Evolutionary conservation across 2,113 vertebrate genomes (phyloP), one percentile per base, ranked within the genome.

Genomic region (Eublepharis macularius): DNA sequence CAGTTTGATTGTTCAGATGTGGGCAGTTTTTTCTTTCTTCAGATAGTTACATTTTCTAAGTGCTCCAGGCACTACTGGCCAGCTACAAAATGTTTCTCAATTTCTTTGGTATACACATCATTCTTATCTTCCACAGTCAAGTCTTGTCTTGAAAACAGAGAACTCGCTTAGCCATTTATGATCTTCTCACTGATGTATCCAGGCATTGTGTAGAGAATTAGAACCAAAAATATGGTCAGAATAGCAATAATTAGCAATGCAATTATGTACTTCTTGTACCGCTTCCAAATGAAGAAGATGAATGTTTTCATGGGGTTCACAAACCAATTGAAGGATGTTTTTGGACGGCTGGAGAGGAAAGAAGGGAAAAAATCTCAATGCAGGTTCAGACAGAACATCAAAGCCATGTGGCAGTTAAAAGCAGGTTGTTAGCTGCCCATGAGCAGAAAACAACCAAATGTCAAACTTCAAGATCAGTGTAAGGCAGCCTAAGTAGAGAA

Each of bases 221-320:
- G 97, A 87, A 93, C 94, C 19, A 99, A 96, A 94, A 99, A 99
- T 75, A 99, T 1, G 0, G 95, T 86, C 91, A 98, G 74, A 87
- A 98, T 49, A 6, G 87, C 92, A 7, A 97, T 93, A 85, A 99
- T 36, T 43, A 97, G 36, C 74, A 98, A 80, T 57, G 97, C 89
- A 84, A 98, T 96, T 84, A 99, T 97, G 88, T 97, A 97, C 92
- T 94, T 97, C 96, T 98, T 98, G 92, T 97, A 98, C 49, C 97
- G 96, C 89, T 95, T 97, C 98, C 98, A 98, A 93, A 98, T 97
- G 86, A 99, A 98, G 95, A 97, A 98, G 89, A 98, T 78, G 13
- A 98, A 99, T 32, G 98, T 98, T 94, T 98, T 99, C 96, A 99
- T 87, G 0, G 98, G 98, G 88, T 99, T 99, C 93, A 98, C 89